Percentiles rank a stretch among this genome's conserved stretches.
These are phyloP conservation scores for Adineta ricciae DNA, from an alignment of 2,888 invertebrate genomes.

Conservation along the genomic window DNA sequence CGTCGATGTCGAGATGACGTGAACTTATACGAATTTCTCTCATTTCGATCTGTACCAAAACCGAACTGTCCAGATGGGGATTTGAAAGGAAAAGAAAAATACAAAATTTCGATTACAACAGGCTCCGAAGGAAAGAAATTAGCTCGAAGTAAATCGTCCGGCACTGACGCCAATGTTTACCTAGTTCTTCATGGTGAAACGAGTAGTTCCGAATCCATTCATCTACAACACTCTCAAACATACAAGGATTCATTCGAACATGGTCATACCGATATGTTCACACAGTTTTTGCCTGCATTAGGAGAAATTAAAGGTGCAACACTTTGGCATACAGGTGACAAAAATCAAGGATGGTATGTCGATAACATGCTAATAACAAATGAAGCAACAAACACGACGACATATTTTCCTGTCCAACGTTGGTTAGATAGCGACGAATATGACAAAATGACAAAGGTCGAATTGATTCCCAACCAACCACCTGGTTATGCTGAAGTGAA, in stretches of 20 bases:
- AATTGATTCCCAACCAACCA: not conserved
- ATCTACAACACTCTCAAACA: slow-evolving; percentile 43
- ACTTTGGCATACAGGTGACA: not conserved
- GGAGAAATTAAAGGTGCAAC: not conserved
- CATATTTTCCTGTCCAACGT: not conserved
- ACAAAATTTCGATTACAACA: not conserved
- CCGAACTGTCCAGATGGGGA: not conserved
- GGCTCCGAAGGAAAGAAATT: not conserved
- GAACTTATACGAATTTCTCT: not conserved
- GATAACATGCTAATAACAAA: not conserved
- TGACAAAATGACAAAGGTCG: not conserved
- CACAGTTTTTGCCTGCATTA: not conserved
- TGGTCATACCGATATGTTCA: slow-evolving; percentile 47
- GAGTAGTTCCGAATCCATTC: slow-evolving; percentile 27
- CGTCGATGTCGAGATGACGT: not conserved
- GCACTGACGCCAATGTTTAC: slow-evolving; percentile 41
- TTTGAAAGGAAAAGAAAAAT: not conserved
- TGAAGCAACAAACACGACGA: not conserved
- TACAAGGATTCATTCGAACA: slow-evolving; percentile 49
- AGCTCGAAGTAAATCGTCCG: slow-evolving; percentile 6
- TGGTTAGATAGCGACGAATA: not conserved
- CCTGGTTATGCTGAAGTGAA: not conserved
- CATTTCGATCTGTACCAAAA: not conserved
- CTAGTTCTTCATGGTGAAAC: slow-evolving; percentile 38
- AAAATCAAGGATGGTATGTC: not conserved